phyloP scores from a whole-genome alignment of 1,140 invertebrate species.

The Drosophila equinoxialis region DNA sequence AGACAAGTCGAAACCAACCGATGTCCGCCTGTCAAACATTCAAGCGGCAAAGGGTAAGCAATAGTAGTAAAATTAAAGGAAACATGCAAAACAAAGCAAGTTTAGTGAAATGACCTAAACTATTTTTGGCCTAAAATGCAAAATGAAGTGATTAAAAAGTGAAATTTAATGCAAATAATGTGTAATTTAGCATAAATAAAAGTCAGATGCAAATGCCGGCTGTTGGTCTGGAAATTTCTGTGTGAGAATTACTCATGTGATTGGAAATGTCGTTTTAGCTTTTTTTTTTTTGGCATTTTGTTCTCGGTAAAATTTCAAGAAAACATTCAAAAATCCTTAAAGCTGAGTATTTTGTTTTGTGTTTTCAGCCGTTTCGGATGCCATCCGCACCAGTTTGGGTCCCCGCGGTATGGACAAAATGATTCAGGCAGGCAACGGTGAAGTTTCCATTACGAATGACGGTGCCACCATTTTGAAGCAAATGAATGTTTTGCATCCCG shows the following conservation, averaged over 20 bases:
- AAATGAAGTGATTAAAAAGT: background rate
- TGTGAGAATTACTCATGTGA: constrained; percentile 73
- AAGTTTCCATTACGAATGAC: constrained; percentile 99
- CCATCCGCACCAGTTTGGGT: constrained; percentile 98
- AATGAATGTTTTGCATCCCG: constrained; percentile 99
- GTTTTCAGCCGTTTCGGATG: constrained; percentile 97
- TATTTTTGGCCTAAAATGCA: constrained; percentile 4
- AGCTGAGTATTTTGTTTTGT: constrained; percentile 13
- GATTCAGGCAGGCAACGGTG: constrained; percentile 98
- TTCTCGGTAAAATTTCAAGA: background rate
- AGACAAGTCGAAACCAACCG: constrained; percentile 96
- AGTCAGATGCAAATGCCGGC: constrained; percentile 64
- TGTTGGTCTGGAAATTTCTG: constrained; percentile 76
- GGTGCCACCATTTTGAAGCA: constrained; percentile 99
- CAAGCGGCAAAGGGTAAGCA: constrained; percentile 97
- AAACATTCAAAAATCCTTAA: constrained; percentile 12
- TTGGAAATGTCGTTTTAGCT: constrained; percentile 26
- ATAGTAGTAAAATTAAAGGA: constrained; percentile 16
- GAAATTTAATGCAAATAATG: background rate
- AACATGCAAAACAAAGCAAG: constrained; percentile 23
- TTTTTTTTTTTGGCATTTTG: constrained; percentile 7
- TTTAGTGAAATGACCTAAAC: constrained; percentile 5
- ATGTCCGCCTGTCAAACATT: constrained; percentile 98
- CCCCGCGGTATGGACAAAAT: constrained; percentile 99
- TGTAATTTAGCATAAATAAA: constrained; percentile 36